Conservation (phyloP, 1,140 invertebrate species). For the Tetramorium simillimum region DNA sequence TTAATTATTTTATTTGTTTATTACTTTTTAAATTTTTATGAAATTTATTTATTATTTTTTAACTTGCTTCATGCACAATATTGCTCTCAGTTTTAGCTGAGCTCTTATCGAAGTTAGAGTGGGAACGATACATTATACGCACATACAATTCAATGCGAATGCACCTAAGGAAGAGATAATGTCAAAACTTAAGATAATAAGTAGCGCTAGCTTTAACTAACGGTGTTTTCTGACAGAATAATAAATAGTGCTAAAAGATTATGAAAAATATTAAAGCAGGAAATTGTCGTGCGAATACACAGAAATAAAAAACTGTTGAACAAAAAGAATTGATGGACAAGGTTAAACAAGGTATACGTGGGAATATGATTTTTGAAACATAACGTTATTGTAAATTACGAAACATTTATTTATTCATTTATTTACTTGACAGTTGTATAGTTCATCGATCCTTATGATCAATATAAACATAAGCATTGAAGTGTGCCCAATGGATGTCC, state of each 20-base stretch:
- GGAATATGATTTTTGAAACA: slow-evolving; percentile 57
- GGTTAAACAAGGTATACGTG: neutral
- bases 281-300: neutral
- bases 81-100: neutral
- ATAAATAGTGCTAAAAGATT: slow-evolving; percentile 50
- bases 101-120: slow-evolving; percentile 8
- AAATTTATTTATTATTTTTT: slow-evolving; percentile 17
- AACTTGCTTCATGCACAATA: neutral
- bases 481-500: slow-evolving; percentile 66
- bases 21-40: neutral
- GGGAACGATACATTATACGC: slow-evolving; percentile 7
- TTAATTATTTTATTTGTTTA: neutral
- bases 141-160: slow-evolving; percentile 14
- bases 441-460: slow-evolving; percentile 77
- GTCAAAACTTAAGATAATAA: slow-evolving; percentile 68
- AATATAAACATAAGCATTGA: slow-evolving; percentile 83
- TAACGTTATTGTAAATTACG: slow-evolving; percentile 77
- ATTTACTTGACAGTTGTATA: slow-evolving; percentile 78
- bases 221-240: slow-evolving; percentile 60
- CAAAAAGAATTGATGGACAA: neutral
- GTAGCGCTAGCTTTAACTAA: slow-evolving; percentile 44
- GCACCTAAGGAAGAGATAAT: slow-evolving; percentile 63
- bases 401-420: slow-evolving; percentile 81
- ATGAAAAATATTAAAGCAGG: slow-evolving; percentile 19
- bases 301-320: neutral